Evolutionary conservation across 2,797 vertebrate genomes (phyloP), one percentile per base, ranked within the genome.

Genomic region (Varecia variegata): DNA sequence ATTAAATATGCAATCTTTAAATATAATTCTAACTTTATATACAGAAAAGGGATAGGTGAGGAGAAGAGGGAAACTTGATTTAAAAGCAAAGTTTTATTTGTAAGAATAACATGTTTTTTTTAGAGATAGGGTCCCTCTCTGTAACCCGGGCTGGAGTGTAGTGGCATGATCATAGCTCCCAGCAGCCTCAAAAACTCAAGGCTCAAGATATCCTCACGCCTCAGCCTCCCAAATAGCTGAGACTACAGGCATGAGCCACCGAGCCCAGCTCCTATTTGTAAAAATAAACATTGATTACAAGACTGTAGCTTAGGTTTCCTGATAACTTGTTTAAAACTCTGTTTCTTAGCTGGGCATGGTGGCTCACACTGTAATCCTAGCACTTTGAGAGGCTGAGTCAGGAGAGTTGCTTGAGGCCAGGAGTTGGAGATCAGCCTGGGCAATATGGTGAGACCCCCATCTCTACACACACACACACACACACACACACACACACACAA

Each of bases 1-100:
- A 60, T 25, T 85, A 81, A 81, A 82, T 80, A 94, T n/a, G 27
- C 4, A 54, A 23, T 71, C 79, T 76, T 74, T 80, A 52, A 91
- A 65, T 91, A 65, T 32, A 74, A 68, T 80, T 93, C 77, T 88
- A 90, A 88, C 32, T 82, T 89, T 73, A 71, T n/a, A 90, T 23
- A 56, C 17, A 86, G 60, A 89, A 67, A 47, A 54, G 82, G 54
- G 35, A 25, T 50, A 76, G 1, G 40, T 83, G 21, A 43, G 12
- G 27, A 21, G 18, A 62, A 62, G 71, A 88, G 23, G 38, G 45
- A 71, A 40, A 45, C 56, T 76, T 35, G 74, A n/a, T 77, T 77
- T 77, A 52, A 77, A 52, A 35, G 25, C 47, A 73, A 27, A 52
- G 32, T 43, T 90, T 96, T 93, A 74, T 80, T 93, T 73, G 7